These are phyloP conservation scores for Mechanitis mazaeus DNA, from an alignment of 2,888 invertebrate genomes.

Conservation along the genomic window DNA sequence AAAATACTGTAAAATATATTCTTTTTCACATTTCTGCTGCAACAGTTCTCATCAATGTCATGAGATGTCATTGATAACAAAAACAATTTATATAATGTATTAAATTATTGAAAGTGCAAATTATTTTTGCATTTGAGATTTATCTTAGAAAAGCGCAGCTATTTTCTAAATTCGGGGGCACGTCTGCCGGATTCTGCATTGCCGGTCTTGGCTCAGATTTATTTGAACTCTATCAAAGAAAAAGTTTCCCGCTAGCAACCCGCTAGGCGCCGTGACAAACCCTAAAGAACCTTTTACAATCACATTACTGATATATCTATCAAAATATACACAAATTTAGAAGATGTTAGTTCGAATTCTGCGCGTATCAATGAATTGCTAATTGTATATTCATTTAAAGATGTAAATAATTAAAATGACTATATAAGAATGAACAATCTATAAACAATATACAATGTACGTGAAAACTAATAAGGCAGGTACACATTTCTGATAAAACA, in stretches of 20 bases:
- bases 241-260: constrained; percentile 66
- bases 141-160: constrained; percentile 35
- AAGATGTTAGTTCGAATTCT: too few relatives aligned
- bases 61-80: background rate
- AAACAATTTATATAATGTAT: constrained; percentile 12
- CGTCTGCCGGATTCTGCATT: constrained; percentile 52
- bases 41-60: background rate
- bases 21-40: background rate
- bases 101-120: constrained; percentile 20
- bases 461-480: too few relatives aligned
- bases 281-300: constrained; percentile 36
- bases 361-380: too few relatives aligned
- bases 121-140: constrained; percentile 15
- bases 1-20: background rate
- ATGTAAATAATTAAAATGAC: too few relatives aligned
- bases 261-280: constrained; percentile 52
- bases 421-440: too few relatives aligned
- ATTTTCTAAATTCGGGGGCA: constrained; percentile 43
- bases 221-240: constrained; percentile 71
- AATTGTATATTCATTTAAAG: too few relatives aligned
- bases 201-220: constrained; percentile 58
- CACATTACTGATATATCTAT: background rate
- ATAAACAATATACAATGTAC: too few relatives aligned
- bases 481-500: background rate
- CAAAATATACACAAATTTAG: background rate